phyloP scores from a whole-genome alignment of 1,140 invertebrate genomes.

The Calosoma granatense region DNA sequence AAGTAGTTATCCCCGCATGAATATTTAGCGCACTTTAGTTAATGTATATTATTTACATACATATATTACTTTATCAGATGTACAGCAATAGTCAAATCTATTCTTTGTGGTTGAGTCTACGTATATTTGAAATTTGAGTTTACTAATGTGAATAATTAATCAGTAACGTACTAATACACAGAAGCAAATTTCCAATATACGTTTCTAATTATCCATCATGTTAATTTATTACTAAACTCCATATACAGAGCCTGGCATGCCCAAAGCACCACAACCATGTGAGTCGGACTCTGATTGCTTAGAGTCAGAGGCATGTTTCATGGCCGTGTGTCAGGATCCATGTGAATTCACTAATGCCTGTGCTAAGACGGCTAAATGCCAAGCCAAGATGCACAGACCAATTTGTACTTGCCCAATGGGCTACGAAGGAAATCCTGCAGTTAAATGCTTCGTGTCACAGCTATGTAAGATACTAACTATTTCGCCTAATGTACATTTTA shows the following conservation, averaged over 20 bases:
- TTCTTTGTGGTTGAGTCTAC: too few relatives aligned
- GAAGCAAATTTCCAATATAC: conserved; percentile 15
- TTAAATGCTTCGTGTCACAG: conserved; percentile 57
- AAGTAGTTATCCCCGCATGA: too few relatives aligned
- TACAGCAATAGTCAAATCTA: too few relatives aligned
- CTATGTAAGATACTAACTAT: conserved; percentile 51
- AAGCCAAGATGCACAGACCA: conserved; percentile 61
- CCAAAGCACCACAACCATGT: conserved; percentile 57
- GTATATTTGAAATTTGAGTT: too few relatives aligned
- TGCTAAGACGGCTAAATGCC: conserved; percentile 57
- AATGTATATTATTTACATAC: too few relatives aligned
- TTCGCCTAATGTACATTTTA: too few relatives aligned
- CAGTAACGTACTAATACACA: conserved; percentile 10
- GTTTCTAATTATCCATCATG: too few relatives aligned
- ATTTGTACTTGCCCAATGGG: conserved; percentile 65
- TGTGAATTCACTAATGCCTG: conserved; percentile 65
- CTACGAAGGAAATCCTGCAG: conserved; percentile 63
- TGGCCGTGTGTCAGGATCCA: conserved; percentile 60
- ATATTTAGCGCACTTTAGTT: too few relatives aligned
- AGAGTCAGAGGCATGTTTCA: conserved; percentile 62
- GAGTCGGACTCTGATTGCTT: conserved; percentile 64
- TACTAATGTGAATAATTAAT: too few relatives aligned
- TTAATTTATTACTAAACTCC: too few relatives aligned
- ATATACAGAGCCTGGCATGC: conserved; percentile 50
- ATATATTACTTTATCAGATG: too few relatives aligned